phyloP scores from a whole-genome alignment of 1,140 invertebrate genomes.

The Drosophila nannoptera region DNA sequence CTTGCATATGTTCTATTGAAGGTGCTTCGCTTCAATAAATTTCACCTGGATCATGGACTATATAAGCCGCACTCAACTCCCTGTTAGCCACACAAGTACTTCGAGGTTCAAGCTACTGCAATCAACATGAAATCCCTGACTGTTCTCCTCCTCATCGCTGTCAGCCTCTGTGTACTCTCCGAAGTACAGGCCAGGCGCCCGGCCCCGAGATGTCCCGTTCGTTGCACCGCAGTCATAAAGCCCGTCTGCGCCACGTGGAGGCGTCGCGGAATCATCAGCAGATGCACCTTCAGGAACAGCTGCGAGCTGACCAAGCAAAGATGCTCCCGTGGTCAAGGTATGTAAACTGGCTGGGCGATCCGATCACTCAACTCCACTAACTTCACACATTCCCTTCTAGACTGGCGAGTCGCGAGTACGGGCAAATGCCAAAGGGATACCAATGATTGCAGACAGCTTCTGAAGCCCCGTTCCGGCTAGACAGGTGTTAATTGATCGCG shows the following conservation, averaged over 20 bases:
- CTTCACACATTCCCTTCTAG: conserved; percentile 6
- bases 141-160: background rate
- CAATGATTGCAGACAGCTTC: background rate
- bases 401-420: background rate
- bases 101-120: background rate
- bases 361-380: background rate
- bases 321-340: conserved; percentile 16
- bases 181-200: background rate
- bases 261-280: background rate
- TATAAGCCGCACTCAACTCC: conserved; percentile 13
- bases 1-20: background rate
- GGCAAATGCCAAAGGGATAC: background rate
- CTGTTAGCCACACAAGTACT: background rate
- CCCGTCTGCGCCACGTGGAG: conserved; percentile 25
- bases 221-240: background rate
- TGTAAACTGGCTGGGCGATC: background rate
- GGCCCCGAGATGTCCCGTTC: background rate
- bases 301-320: conserved; percentile 14
- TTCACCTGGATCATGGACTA: background rate
- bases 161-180: background rate
- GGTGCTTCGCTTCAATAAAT: background rate
- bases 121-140: conserved; percentile 20
- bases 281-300: conserved; percentile 2
- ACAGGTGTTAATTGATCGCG: too few relatives aligned
- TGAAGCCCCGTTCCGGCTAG: background rate